Conservation (phyloP, 2,797 vertebrate genomes). For the Sparidentex hasta region DNA sequence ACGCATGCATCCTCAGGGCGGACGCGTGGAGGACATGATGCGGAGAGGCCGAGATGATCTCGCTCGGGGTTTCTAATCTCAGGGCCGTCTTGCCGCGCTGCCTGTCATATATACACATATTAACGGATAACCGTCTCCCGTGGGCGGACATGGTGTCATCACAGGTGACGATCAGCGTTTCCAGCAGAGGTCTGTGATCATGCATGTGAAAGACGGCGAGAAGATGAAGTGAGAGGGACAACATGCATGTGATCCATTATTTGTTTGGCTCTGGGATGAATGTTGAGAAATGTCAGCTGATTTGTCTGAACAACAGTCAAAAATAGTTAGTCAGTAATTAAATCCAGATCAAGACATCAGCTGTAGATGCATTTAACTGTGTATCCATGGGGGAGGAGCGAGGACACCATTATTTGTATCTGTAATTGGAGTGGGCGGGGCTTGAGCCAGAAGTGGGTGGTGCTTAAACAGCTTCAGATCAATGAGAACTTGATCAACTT, state of each 20-base stretch:
- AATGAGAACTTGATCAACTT: no score
- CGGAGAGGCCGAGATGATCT: background rate
- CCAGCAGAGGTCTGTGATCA: conserved; percentile 36
- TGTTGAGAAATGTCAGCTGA: background rate
- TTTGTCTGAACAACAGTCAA: background rate
- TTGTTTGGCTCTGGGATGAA: background rate
- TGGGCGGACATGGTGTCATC: conserved; percentile 54
- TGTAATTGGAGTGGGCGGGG: no score
- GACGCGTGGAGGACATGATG: conserved; percentile 19
- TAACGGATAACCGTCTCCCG: conserved; percentile 54
- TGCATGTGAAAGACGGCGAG: conserved; percentile 35
- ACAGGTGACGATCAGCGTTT: conserved; percentile 57
- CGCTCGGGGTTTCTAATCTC: conserved; percentile 8
- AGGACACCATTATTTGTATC: no score
- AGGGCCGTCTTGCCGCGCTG: conserved; percentile 3
- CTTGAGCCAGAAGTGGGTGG: no score
- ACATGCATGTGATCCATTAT: conserved; percentile 13
- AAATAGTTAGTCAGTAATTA: background rate
- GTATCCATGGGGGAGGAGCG: no score
- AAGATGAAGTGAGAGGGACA: conserved; percentile 22
- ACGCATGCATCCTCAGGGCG: conserved; percentile 26
- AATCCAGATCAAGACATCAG: no score
- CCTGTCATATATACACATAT: conserved; percentile 13
- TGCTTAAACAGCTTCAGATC: no score
- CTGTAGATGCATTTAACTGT: no score